Evolutionary conservation across 2,113 vertebrate species (phyloP).

Genomic region (Clarias gariepinus): DNA sequence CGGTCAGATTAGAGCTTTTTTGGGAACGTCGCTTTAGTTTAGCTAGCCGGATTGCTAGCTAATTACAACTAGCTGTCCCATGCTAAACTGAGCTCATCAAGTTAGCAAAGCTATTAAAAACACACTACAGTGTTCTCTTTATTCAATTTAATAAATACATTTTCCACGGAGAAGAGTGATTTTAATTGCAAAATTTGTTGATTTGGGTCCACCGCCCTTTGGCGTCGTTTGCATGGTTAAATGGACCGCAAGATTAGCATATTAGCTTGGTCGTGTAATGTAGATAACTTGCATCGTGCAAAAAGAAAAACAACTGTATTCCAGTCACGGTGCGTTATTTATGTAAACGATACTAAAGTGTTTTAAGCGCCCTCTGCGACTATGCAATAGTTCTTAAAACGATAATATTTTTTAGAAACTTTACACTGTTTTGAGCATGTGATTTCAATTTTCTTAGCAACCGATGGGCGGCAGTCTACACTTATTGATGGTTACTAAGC

Average conservation of each 20-base stretch:
- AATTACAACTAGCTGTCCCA: constrained; percentile 17
- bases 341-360: neutral
- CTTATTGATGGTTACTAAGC: constrained; percentile 26
- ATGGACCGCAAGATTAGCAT: constrained; percentile 14
- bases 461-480: constrained; percentile 51
- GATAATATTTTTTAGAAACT: neutral
- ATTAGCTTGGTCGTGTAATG: neutral
- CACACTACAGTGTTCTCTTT: neutral
- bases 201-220: neutral
- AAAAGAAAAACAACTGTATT: neutral
- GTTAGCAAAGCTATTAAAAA: neutral
- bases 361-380: neutral
- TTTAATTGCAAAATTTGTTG: neutral
- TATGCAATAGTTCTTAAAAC: neutral
- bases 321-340: neutral
- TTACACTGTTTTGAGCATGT: constrained; percentile 9
- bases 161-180: neutral
- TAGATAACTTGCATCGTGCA: neutral
- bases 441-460: neutral
- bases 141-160: neutral
- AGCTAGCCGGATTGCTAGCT: neutral
- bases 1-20: neutral
- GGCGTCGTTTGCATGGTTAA: constrained; percentile 1
- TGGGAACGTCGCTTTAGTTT: neutral
- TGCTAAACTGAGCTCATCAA: constrained; percentile 39